These are phyloP conservation scores for Meghimatium bilineatum DNA, from an alignment of 2,888 invertebrate genomes.

Conservation along the genomic window DNA sequence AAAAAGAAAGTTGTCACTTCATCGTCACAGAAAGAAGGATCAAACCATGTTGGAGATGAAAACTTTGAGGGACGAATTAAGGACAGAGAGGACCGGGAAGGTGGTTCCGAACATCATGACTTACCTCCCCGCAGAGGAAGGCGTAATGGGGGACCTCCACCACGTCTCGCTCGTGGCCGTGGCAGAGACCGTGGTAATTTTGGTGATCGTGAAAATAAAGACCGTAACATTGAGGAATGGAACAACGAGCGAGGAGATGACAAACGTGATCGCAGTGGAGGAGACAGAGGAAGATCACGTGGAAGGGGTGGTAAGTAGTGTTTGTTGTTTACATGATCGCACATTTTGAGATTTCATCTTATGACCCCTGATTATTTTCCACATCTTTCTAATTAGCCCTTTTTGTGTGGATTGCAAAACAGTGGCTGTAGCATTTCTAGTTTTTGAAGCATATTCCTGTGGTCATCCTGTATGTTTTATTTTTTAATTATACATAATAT, in stretches of 20 bases:
- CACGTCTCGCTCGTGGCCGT: conserved; percentile 65
- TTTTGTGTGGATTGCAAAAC: too few relatives aligned
- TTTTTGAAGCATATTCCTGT: too few relatives aligned
- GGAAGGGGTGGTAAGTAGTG: conserved; percentile 46
- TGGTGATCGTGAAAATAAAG: conserved; percentile 54
- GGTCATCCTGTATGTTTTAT: too few relatives aligned
- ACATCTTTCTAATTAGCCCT: too few relatives aligned
- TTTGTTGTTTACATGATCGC: neutral
- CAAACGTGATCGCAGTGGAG: conserved; percentile 53
- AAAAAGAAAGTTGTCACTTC: conserved; percentile 61
- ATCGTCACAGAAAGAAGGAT: conserved; percentile 55
- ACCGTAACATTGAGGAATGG: conserved; percentile 47
- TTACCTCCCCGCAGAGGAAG: conserved; percentile 56
- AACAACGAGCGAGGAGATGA: conserved; percentile 48
- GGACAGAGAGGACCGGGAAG: conserved; percentile 56
- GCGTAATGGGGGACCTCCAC: conserved; percentile 68
- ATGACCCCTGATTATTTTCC: neutral
- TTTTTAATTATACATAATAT: too few relatives aligned
- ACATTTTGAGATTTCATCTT: neutral
- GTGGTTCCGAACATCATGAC: conserved; percentile 54
- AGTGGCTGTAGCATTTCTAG: too few relatives aligned
- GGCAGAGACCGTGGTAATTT: conserved; percentile 58
- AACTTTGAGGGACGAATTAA: conserved; percentile 38
- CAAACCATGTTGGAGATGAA: conserved; percentile 55
- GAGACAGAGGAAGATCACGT: conserved; percentile 41